Evolutionary conservation across 2,113 vertebrate species (phyloP), one percentile per base, ranked within the genome.

Genomic region (Colossoma macropomum): DNA sequence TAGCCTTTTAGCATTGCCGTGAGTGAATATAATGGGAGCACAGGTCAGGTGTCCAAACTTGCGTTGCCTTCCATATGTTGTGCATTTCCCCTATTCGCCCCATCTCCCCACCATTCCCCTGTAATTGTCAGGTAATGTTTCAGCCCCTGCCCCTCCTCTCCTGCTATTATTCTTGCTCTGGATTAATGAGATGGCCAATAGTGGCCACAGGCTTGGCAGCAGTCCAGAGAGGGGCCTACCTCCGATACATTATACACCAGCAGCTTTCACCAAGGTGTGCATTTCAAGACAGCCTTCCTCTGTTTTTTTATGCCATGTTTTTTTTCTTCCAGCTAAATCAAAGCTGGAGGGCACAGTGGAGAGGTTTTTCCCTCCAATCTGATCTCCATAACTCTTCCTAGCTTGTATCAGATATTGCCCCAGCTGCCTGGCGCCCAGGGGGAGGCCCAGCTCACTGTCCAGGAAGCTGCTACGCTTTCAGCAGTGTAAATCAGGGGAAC

Each of bases 231-330:
- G 92, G 80, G 91, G 92, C 91, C 91, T 87, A n/a, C 12, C 60
- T 8, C 90, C 83, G 93, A 92, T 91, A 94, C 90, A 90, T 95
- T 93, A 94, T 93, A 94, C 92, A 77, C 30, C 83, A 81, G 86
- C 93, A 94, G 93, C 91, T 93, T 94, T 94, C 71, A 89, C 88
- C 87, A 91, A 94, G 93, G 93, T 93, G 92, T 94, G 92, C 92
- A 93, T 94, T 95, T 94, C 93, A 92, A 87, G 89, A 92, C 85
- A 81, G 71, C 73, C 73, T 72, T 82, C 54, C 62, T 87, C 41
- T 62, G 65, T 81, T 83, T 83, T 83, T 81, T 83, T 54, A 90
- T 87, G 90, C 89, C 79, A 73, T 82, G 77, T 81, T 89, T 77
- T 85, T 79, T n/a, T 85, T 85, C 70, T 82, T 72, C 17, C 62